Conservation (phyloP, 64 coral and sea anemone species). For the Platygyra sinensis region DNA sequence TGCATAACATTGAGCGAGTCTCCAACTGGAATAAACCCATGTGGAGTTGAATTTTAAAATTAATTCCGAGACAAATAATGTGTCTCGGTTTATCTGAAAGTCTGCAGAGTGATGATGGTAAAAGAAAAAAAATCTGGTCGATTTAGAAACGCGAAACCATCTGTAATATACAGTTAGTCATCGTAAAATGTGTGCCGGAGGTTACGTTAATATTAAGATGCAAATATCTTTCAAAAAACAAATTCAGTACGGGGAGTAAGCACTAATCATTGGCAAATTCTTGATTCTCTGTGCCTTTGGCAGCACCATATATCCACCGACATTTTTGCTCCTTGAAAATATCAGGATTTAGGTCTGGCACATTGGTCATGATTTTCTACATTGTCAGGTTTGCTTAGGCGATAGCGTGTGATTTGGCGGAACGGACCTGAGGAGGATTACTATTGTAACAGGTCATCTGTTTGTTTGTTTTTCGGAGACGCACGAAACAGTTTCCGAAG, state of each 20-base stretch:
- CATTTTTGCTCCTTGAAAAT: slow-evolving; percentile 20
- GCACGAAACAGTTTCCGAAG: too few relatives aligned
- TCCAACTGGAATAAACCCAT: slow-evolving; percentile 45
- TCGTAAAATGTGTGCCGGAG: too few relatives aligned
- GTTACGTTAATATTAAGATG: neutral
- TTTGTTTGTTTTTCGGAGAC: too few relatives aligned
- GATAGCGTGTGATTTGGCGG: neutral
- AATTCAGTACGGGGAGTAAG: neutral
- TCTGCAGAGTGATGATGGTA: neutral
- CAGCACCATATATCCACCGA: slow-evolving; percentile 65
- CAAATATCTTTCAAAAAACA: neutral
- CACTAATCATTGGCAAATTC: slow-evolving; percentile 83
- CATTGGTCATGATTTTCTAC: neutral
- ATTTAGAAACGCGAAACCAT: too few relatives aligned
- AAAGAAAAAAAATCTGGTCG: too few relatives aligned
- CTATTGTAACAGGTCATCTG: too few relatives aligned
- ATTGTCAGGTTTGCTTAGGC: neutral
- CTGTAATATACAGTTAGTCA: too few relatives aligned
- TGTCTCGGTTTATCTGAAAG: neutral
- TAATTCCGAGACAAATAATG: neutral
- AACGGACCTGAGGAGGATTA: neutral
- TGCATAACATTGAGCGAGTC: slow-evolving; percentile 79
- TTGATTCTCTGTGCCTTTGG: slow-evolving; percentile 78
- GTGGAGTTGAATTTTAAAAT: neutral
- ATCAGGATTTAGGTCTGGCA: neutral